Evolutionary conservation across 2,888 invertebrate species (phyloP).

Genomic region (Tipula helvola): DNA sequence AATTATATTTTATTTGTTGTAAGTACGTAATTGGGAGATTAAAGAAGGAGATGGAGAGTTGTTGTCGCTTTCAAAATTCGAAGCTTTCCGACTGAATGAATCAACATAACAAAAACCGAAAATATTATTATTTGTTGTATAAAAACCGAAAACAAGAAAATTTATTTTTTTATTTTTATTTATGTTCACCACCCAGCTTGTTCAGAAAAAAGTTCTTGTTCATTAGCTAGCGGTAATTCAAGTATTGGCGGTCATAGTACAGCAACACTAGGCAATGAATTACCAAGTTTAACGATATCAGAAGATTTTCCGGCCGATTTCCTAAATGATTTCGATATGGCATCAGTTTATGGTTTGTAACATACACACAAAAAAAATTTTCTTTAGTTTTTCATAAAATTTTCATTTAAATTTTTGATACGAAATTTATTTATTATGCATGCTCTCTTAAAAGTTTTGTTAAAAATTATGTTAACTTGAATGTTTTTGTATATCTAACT

Average conservation of each 20-base stretch:
- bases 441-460: not conserved
- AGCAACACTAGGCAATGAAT: conserved; percentile 33
- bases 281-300: conserved; percentile 37
- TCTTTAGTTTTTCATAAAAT: conserved; percentile 12
- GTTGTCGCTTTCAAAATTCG: not conserved
- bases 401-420: conserved; percentile 7
- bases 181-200: conserved; percentile 25
- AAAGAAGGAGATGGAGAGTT: not conserved
- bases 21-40: not conserved
- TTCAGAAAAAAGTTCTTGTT: conserved; percentile 34
- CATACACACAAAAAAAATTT: conserved; percentile 19
- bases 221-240: conserved; percentile 31
- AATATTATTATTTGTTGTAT: not conserved
- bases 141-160: not conserved
- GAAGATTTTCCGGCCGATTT: conserved; percentile 36
- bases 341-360: conserved; percentile 30
- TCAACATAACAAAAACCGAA: not conserved
- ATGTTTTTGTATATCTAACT: not conserved
- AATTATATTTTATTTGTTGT: not conserved
- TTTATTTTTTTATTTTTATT: not conserved
- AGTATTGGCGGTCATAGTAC: conserved; percentile 32
- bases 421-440: conserved; percentile 9
- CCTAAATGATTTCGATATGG: conserved; percentile 32
- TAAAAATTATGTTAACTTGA: not conserved
- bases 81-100: not conserved